Evolutionary conservation across 2,113 vertebrate species (phyloP), one percentile per base, ranked within the genome.

Genomic region (Platichthys stellatus): DNA sequence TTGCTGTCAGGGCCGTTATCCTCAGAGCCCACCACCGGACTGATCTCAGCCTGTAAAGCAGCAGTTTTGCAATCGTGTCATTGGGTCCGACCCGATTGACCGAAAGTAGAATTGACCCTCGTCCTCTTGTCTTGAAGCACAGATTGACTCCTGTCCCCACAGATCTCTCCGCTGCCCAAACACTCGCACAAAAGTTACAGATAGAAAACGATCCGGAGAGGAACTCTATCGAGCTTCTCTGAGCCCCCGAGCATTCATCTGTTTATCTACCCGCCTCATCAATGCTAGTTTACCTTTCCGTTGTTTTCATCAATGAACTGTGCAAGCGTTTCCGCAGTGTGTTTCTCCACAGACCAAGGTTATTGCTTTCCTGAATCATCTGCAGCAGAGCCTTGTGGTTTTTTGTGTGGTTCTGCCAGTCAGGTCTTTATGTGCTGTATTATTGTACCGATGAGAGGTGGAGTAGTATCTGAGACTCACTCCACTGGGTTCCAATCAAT

Each of bases 331-430:
- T 6, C 28, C 28, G 6, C 28, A 31, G 28, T 31, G 28, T 31
- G 28, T 31, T 71, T 13, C 54, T 47, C 69, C 65, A 1, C 38
- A 45, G 15, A 31, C 59, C 18, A 35, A 58, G 18, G 47, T 35
- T 84, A 81, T 80, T 81, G 72, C 72, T 80, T 53, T 75, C 63
- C 61, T 76, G 74, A 72, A 85, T 76, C 38, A 80, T 74, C 53
- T 74, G 59, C 57, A 70, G 20, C 11, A 69, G 26, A 73, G 63
- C 24, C 69, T 79, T 20, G 5, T 53, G 56, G 64, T 71, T 80
- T 60, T 60, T 83, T 76, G 68, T 60, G 71, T 81, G 64, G 69
- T 63, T 67, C 66, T 49, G n/a, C 54, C 65, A 35, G 35, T 67
- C 64, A 53, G 21, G 49, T 82, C 57, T 79, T 84, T 81, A 86